Conservation (phyloP, 2,888 invertebrate species). For the Cotesia congregata region DNA sequence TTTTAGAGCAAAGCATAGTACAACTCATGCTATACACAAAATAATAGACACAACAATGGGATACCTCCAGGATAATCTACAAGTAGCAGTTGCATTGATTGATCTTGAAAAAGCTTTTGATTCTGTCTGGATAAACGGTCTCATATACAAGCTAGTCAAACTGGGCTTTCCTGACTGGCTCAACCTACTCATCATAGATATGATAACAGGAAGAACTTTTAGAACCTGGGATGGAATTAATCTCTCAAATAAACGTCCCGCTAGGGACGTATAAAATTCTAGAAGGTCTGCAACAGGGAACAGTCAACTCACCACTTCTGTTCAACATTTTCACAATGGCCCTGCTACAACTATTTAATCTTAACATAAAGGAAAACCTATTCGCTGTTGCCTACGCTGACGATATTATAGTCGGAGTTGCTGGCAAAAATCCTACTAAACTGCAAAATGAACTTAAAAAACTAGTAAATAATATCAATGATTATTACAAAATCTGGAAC, state of each 20-base stretch:
- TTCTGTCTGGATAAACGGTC: too few species aligned
- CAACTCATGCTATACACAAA: too few species aligned
- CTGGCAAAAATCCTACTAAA: background rate
- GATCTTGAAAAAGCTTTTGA: too few species aligned
- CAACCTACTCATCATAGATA: background rate
- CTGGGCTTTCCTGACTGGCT: too few species aligned
- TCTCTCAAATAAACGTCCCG: background rate
- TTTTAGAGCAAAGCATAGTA: too few species aligned
- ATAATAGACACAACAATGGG: too few species aligned
- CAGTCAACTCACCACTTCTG: constrained; percentile 31
- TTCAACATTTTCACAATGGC: constrained; percentile 38
- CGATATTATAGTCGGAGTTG: constrained; percentile 31
- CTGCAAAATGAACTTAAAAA: constrained; percentile 23
- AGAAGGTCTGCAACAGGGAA: constrained; percentile 5
- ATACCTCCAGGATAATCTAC: too few species aligned
- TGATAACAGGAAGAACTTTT: constrained; percentile 27
- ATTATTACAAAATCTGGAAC: constrained; percentile 38
- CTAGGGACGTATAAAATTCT: background rate
- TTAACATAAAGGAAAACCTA: constrained; percentile 21
- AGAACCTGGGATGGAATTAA: background rate
- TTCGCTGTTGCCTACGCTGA: constrained; percentile 39
- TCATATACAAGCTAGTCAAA: too few species aligned
- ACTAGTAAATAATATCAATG: constrained; percentile 33
- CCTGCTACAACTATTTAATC: constrained; percentile 30
- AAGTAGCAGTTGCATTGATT: too few species aligned